Evolutionary conservation across 1,140 invertebrate species (phyloP).

Genomic region (Drosophila carrolli): DNA sequence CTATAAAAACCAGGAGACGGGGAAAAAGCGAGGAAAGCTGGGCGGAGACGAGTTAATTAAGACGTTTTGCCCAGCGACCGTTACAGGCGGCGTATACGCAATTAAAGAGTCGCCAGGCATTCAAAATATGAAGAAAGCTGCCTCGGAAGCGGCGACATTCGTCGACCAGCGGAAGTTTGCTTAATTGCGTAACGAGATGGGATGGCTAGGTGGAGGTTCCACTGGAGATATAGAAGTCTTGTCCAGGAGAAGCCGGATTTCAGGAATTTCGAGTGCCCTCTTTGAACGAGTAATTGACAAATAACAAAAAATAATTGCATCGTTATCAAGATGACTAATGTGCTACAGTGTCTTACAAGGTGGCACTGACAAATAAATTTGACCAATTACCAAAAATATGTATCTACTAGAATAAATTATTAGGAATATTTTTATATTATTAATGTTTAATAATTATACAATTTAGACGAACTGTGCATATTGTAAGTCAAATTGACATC

Average conservation of each 20-base stretch:
- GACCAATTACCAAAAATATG: too few species aligned
- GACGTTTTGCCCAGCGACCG: conserved; percentile 76
- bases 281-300: conserved; percentile 19
- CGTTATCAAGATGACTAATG: conserved; percentile 7
- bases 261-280: not conserved
- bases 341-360: not conserved
- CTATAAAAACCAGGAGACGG: conserved; percentile 57
- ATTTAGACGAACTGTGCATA: too few species aligned
- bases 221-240: not conserved
- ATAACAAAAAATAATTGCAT: conserved; percentile 29
- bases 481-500: too few species aligned
- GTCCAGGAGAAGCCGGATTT: conserved; percentile 6
- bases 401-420: not conserved
- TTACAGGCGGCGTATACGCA: conserved; percentile 77
- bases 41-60: conserved; percentile 74
- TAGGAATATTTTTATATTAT: not conserved
- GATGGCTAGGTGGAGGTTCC: not conserved
- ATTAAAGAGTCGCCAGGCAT: conserved; percentile 65
- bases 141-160: conserved; percentile 65
- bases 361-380: not conserved
- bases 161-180: conserved; percentile 67
- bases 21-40: conserved; percentile 17
- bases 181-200: conserved; percentile 66
- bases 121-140: conserved; percentile 78
- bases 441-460: not conserved